phyloP scores from a whole-genome alignment of 2,888 invertebrate species.

The Mesorhabditis spiculigera region DNA sequence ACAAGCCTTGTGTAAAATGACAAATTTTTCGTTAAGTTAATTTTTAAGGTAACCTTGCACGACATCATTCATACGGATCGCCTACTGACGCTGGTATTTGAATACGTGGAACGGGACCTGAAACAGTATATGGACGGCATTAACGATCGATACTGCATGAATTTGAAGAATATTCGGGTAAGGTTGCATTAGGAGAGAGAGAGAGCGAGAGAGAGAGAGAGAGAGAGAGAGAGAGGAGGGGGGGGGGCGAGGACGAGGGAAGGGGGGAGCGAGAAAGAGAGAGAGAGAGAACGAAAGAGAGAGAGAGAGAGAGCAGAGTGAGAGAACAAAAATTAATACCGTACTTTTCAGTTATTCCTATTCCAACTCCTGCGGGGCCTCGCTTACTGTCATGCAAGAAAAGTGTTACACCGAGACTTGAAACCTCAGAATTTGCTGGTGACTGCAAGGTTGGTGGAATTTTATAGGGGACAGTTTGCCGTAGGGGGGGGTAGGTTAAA shows the following conservation, averaged over 20 bases:
- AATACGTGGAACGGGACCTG: constrained; percentile 66
- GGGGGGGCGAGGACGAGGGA: too few species aligned
- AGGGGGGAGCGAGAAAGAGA: too few species aligned
- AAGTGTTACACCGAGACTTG: constrained; percentile 70
- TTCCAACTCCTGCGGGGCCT: constrained; percentile 70
- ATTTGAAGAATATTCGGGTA: constrained; percentile 45
- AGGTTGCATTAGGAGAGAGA: background rate
- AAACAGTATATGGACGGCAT: constrained; percentile 71
- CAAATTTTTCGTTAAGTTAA: too few species aligned
- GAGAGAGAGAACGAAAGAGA: too few species aligned
- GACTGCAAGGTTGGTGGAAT: constrained; percentile 30
- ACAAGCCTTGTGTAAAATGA: too few species aligned
- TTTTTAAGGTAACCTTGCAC: constrained; percentile 69
- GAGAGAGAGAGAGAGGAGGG: too few species aligned
- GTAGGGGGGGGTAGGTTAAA: too few species aligned
- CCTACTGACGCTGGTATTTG: constrained; percentile 61
- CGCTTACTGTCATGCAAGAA: constrained; percentile 68
- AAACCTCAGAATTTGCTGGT: constrained; percentile 70
- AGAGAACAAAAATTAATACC: too few species aligned
- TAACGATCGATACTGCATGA: constrained; percentile 40
- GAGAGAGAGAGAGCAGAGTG: too few species aligned
- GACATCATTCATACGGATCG: constrained; percentile 71
- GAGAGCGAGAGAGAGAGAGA: too few species aligned
- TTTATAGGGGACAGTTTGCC: too few species aligned
- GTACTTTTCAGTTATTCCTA: constrained; percentile 65